Evolutionary conservation across 2,113 vertebrate species (phyloP), one percentile per base, ranked within the genome.

Genomic region (Macrotis lagotis): DNA sequence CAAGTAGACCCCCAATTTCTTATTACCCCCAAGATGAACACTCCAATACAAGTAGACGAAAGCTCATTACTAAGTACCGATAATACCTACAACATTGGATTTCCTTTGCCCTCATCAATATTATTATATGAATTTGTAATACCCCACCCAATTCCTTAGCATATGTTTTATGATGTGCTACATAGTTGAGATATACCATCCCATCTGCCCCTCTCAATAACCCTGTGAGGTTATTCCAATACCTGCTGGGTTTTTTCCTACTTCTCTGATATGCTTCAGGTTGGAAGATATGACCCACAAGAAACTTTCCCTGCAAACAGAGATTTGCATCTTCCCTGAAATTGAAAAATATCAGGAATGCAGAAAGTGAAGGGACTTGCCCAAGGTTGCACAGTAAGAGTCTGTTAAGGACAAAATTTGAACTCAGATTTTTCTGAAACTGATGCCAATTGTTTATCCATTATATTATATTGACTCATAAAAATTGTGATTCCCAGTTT

Each of bases 351-450:
- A 6, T 37, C 31, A 59, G 59, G 59, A 14, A 3, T 37, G 31
- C 59, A n/a, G 4, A 74, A n/a, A 66, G 31, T 14, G 7, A 66
- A 16, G 59, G 59, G 14, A 66, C 31, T 66, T 66, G 31, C 59
- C 31, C 31, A 66, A 26, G 26, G 3, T 66, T 37, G 16, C 14
- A 37, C 31, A 66, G 59, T 0, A 37, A n/a, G 14, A 4, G n/a
- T 66, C 0, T 37, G 2, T 66, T 14, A 66, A 4, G 31, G 3
- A 1, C 0, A n/a, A 14, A 3, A n/a, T 37, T n/a, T 14, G 12
- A n/a, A n/a, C 8, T 2, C 37, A 37, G 37, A 19, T 74, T 37
- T 74, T n/a, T 37, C 37, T 74, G 31, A 14, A 31, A 19, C 59
- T 37, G 12, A 74, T 31, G 12, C 14, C 59, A 66, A 3, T 4